A percentile compares a stretch with the other conserved stretches of the same genome.
Evolutionary conservation across 1,140 invertebrate species (phyloP).

Genomic region (Apocrypta bakeri): DNA sequence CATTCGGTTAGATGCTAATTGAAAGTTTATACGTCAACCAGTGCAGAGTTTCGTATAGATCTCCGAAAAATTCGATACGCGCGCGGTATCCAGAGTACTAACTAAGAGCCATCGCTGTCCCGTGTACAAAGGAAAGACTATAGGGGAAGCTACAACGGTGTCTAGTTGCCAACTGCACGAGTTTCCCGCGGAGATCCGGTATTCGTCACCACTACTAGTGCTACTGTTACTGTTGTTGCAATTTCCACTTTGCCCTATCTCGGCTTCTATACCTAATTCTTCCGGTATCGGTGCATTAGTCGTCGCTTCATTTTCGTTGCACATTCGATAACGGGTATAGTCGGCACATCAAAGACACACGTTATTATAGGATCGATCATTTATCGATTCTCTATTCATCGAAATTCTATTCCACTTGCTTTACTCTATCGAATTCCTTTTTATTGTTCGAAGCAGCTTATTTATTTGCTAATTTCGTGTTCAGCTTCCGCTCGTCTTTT

Average conservation of each 20-base stretch:
- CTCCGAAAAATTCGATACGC: too few relatives aligned
- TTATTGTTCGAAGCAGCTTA: background rate
- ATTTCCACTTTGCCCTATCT: background rate
- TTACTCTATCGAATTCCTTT: background rate
- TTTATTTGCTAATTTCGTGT: background rate
- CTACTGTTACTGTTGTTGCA: background rate
- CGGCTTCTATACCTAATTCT: background rate
- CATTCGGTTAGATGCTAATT: too few relatives aligned
- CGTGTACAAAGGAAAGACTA: background rate
- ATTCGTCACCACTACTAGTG: background rate
- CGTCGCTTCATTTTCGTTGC: background rate
- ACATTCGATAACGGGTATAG: background rate
- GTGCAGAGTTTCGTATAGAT: too few relatives aligned
- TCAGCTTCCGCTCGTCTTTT: background rate
- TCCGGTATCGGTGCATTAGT: background rate
- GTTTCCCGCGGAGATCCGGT: background rate
- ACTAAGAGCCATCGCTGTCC: too few relatives aligned
- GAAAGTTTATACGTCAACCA: too few relatives aligned
- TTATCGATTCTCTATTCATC: conserved; percentile 14
- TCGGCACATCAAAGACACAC: background rate
- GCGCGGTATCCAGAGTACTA: too few relatives aligned
- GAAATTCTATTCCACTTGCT: background rate
- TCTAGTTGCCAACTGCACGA: background rate
- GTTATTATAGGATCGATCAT: background rate
- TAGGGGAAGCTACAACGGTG: background rate